Conservation (phyloP, 2,888 invertebrate species). For the Aphrophora alni region DNA sequence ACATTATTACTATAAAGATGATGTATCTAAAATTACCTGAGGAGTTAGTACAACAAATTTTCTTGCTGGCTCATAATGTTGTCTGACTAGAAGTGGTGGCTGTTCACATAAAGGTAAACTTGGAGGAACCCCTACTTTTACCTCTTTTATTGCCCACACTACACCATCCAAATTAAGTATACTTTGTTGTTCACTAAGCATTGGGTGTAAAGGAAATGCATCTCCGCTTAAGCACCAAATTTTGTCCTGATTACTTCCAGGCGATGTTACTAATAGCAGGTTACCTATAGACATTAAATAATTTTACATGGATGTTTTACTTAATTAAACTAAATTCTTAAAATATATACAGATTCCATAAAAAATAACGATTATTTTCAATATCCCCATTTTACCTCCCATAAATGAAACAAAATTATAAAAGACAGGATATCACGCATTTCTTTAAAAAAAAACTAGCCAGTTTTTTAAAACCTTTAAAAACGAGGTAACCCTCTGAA, state of each 20-base stretch:
- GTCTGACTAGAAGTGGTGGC: conserved; percentile 72
- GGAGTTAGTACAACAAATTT: conserved; percentile 88
- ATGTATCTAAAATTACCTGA: conserved; percentile 64
- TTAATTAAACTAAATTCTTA: too few species aligned
- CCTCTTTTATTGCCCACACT: conserved; percentile 82
- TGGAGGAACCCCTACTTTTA: conserved; percentile 47
- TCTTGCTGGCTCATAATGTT: conserved; percentile 67
- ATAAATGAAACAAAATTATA: too few species aligned
- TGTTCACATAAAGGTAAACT: conserved; percentile 53
- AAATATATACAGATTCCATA: too few species aligned
- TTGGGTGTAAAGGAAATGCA: conserved; percentile 70
- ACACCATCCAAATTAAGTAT: conserved; percentile 83
- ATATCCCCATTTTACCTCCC: too few species aligned
- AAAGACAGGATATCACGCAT: too few species aligned
- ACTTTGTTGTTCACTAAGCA: conserved; percentile 76
- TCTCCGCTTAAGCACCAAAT: conserved; percentile 80
- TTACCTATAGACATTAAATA: conserved; percentile 63
- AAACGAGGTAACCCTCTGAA: too few species aligned
- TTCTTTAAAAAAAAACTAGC: too few species aligned
- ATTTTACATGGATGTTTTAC: too few species aligned
- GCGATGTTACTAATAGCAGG: conserved; percentile 70
- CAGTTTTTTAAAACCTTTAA: too few species aligned
- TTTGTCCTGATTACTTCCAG: conserved; percentile 74
- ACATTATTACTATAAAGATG: too few species aligned
- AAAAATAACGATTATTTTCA: too few species aligned